Conservation (phyloP, 2,888 invertebrate genomes). For the Reticulitermes lucifugus region DNA sequence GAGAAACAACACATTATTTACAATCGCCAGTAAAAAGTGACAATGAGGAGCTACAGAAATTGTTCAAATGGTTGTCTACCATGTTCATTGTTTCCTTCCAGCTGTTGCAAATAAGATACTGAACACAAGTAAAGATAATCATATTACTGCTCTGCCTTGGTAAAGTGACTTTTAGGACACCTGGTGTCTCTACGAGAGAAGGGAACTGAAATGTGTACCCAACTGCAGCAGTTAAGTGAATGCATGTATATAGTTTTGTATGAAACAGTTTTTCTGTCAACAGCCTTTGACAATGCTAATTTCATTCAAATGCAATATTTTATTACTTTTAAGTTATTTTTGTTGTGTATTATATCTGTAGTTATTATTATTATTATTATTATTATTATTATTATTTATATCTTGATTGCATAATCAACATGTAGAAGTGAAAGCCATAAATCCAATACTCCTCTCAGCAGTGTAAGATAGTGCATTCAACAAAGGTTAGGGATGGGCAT, state of each 20-base stretch:
- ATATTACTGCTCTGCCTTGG: no score
- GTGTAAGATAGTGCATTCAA: slow-evolving; percentile 25
- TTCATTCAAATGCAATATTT: slow-evolving; percentile 39
- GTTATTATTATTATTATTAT: slow-evolving; percentile 38
- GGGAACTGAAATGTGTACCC: background rate
- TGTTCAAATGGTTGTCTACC: no score
- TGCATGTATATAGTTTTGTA: slow-evolving; percentile 37
- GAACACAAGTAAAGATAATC: no score
- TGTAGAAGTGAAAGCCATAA: slow-evolving; percentile 18
- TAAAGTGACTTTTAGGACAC: no score
- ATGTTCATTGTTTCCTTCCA: no score
- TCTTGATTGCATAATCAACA: slow-evolving; percentile 35
- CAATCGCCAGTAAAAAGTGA: no score
- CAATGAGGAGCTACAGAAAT: no score
- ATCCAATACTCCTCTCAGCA: slow-evolving; percentile 1
- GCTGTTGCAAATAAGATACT: no score
- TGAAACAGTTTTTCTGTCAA: slow-evolving; percentile 24
- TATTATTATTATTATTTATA: slow-evolving; percentile 41
- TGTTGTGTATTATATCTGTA: slow-evolving; percentile 40
- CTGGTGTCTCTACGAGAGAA: background rate
- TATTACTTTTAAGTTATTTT: slow-evolving; percentile 29
- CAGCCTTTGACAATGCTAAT: slow-evolving; percentile 17
- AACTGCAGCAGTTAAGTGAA: slow-evolving; percentile 5
- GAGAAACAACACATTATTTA: no score
- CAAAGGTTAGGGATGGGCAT: slow-evolving; percentile 17